Conservation (phyloP, 2,888 invertebrate species). For the Morpho helenor region DNA sequence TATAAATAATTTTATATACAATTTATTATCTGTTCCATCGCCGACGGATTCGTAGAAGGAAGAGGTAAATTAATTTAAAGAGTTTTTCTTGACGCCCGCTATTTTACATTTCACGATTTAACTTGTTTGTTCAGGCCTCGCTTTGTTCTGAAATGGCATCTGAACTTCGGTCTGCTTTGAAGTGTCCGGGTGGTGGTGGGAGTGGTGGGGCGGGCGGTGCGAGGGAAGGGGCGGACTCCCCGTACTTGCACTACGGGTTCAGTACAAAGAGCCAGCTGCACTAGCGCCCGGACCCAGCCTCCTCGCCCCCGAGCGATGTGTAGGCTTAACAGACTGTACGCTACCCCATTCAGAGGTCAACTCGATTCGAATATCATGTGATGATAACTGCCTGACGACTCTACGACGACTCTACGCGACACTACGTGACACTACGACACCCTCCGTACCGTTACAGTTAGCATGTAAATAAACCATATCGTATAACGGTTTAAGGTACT, state of each 20-base stretch:
- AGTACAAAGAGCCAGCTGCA: slow-evolving; percentile 74
- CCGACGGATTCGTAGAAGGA: slow-evolving; percentile 53
- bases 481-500: slow-evolving; percentile 24
- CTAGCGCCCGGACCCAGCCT: slow-evolving; percentile 67
- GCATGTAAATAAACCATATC: slow-evolving; percentile 32
- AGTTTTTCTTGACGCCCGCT: slow-evolving; percentile 20
- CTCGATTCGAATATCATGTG: slow-evolving; percentile 11
- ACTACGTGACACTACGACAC: slow-evolving; percentile 4
- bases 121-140: slow-evolving; percentile 77
- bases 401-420: slow-evolving; percentile 6
- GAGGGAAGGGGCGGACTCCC: slow-evolving; percentile 78
- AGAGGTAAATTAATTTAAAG: slow-evolving; percentile 58
- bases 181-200: slow-evolving; percentile 79
- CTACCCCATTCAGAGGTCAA: slow-evolving; percentile 20
- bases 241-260: slow-evolving; percentile 82
- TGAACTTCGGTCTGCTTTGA: slow-evolving; percentile 84
- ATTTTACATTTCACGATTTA: slow-evolving; percentile 28
- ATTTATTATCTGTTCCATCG: slow-evolving; percentile 25
- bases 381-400: slow-evolving; percentile 17
- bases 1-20: background rate
- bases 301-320: slow-evolving; percentile 70
- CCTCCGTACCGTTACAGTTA: slow-evolving; percentile 2
- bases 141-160: slow-evolving; percentile 86
- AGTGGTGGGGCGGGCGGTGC: slow-evolving; percentile 53
- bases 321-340: slow-evolving; percentile 41